These are phyloP conservation scores for Ryuthela nishihirai DNA, from an alignment of 2,888 invertebrate genomes.

Conservation along the genomic window DNA sequence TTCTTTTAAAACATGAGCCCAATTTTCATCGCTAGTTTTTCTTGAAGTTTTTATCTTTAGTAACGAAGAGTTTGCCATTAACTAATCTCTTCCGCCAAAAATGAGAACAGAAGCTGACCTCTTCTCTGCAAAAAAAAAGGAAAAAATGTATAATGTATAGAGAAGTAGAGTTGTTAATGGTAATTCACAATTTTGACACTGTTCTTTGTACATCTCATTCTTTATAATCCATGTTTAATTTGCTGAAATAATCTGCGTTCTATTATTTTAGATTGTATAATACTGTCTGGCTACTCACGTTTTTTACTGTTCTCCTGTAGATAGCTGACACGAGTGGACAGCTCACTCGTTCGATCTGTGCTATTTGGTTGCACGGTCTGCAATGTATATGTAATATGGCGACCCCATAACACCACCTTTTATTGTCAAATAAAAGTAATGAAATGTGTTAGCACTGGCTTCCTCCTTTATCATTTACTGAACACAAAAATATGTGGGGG, in stretches of 20 bases:
- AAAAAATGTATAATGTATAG: no score
- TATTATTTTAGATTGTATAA: conserved; percentile 20
- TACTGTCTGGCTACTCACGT: conserved; percentile 21
- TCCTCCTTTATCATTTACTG: no score
- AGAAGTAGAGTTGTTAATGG: conserved; percentile 33
- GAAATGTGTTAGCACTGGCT: conserved; percentile 39
- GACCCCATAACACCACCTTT: conserved; percentile 36
- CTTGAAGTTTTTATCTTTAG: no score
- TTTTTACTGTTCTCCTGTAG: conserved; percentile 37
- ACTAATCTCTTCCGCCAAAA: no score
- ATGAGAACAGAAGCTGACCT: no score
- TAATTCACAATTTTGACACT: conserved; percentile 30
- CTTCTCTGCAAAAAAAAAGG: no score
- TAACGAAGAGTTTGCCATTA: no score
- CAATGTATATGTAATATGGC: conserved; percentile 39
- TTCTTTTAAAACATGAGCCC: no score
- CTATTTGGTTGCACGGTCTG: conserved; percentile 34
- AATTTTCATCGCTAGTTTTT: no score
- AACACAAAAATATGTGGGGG: no score
- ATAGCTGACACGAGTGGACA: conserved; percentile 29
- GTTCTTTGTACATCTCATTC: conserved; percentile 36
- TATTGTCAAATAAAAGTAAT: conserved; percentile 39
- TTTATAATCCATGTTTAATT: no score
- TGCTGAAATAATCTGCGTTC: no score
- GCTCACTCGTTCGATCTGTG: conserved; percentile 37